Conservation (phyloP, 2,797 vertebrate species). For the Telmatherina bonti region DNA sequence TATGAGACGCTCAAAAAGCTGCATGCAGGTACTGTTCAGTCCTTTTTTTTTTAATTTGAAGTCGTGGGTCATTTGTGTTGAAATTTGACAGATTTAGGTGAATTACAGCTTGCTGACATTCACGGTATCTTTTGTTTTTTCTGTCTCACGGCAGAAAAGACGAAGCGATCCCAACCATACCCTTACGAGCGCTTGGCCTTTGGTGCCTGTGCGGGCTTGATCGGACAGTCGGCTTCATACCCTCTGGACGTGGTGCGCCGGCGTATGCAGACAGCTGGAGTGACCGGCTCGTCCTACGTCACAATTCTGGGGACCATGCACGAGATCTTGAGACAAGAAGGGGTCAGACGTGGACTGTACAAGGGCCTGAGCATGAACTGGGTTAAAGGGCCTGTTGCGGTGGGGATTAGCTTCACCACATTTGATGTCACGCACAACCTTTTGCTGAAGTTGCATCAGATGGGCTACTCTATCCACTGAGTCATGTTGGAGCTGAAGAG, state of each 20-base stretch:
- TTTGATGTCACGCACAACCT: slow-evolving; percentile 93
- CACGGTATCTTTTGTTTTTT: not conserved
- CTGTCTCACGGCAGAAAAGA: slow-evolving; percentile 82
- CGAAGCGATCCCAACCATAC: slow-evolving; percentile 86
- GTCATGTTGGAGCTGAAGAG: not conserved
- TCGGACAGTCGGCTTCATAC: slow-evolving; percentile 95
- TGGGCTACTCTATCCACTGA: slow-evolving; percentile 81
- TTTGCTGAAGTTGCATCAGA: slow-evolving; percentile 84
- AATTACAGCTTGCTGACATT: not conserved
- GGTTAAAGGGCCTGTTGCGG: slow-evolving; percentile 94
- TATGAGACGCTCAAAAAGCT: slow-evolving; percentile 95
- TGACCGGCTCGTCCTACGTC: slow-evolving; percentile 85
- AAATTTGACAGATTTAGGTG: not conserved
- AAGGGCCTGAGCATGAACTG: slow-evolving; percentile 99
- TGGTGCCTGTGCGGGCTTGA: slow-evolving; percentile 93
- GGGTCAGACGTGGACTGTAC: slow-evolving; percentile 90
- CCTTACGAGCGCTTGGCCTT: slow-evolving; percentile 90
- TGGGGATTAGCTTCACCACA: slow-evolving; percentile 95
- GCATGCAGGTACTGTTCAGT: slow-evolving; percentile 86
- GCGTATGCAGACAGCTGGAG: slow-evolving; percentile 97
- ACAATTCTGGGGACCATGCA: slow-evolving; percentile 88
- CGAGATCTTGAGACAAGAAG: slow-evolving; percentile 88
- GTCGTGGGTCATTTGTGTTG: not conserved
- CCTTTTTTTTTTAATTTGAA: not conserved
- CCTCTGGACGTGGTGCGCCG: slow-evolving; percentile 96